Evolutionary conservation across 1,140 invertebrate genomes (phyloP).

Genomic region (Fopius arisanus): DNA sequence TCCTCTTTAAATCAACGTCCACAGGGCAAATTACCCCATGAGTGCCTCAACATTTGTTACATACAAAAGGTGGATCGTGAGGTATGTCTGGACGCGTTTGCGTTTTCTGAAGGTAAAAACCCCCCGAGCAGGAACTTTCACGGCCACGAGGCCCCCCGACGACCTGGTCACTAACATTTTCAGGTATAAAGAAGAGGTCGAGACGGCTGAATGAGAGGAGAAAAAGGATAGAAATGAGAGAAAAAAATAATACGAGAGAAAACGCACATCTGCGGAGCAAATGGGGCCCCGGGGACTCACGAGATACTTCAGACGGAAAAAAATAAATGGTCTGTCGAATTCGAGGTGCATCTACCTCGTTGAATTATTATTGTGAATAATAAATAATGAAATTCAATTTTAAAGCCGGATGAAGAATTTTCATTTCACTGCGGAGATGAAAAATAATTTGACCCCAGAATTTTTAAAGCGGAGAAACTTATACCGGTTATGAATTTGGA

Average conservation of each 20-base stretch:
- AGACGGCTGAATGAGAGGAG: background rate
- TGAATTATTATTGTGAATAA: too few relatives aligned
- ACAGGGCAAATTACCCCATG: background rate
- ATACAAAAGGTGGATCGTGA: background rate
- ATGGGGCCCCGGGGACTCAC: background rate
- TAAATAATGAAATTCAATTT: too few relatives aligned
- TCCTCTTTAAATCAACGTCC: background rate
- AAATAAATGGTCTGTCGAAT: conserved; percentile 56
- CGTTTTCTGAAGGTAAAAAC: background rate
- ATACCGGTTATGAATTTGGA: too few relatives aligned
- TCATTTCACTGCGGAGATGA: too few relatives aligned
- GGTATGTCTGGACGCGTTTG: background rate
- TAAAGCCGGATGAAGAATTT: too few relatives aligned
- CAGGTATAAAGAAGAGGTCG: conserved; percentile 22
- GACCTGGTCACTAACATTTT: conserved; percentile 43
- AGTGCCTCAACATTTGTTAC: background rate
- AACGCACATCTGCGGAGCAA: conserved; percentile 10
- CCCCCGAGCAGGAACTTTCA: conserved; percentile 49
- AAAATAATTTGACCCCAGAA: too few relatives aligned
- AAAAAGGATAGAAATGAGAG: conserved; percentile 18
- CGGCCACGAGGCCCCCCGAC: conserved; percentile 49
- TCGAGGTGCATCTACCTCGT: conserved; percentile 40
- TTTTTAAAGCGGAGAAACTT: too few relatives aligned
- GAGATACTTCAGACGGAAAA: conserved; percentile 35
- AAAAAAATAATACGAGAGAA: background rate